These are phyloP conservation scores for Metaphire vulgaris DNA, from an alignment of 1,140 invertebrate genomes.

Conservation along the genomic window DNA sequence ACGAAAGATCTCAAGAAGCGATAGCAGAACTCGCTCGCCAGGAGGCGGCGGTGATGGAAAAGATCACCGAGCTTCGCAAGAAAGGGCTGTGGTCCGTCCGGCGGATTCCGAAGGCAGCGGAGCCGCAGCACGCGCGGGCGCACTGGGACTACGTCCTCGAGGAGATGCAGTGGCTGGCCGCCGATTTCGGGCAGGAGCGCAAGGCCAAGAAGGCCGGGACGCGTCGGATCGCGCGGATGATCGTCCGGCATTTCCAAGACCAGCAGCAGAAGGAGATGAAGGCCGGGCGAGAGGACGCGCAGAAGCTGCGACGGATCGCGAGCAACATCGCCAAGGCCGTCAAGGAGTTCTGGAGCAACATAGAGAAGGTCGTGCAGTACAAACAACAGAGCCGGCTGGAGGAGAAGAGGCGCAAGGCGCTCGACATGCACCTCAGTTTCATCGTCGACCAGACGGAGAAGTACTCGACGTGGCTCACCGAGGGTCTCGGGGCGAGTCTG, in stretches of 20 bases:
- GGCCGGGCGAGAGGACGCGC: slow-evolving; percentile 84
- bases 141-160: slow-evolving; percentile 98
- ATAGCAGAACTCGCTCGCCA: background rate
- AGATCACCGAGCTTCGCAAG: slow-evolving; percentile 67
- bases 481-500: slow-evolving; percentile 41
- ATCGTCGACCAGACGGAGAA: slow-evolving; percentile 98
- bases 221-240: slow-evolving; percentile 68
- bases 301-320: slow-evolving; percentile 77
- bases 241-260: slow-evolving; percentile 92
- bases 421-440: slow-evolving; percentile 95
- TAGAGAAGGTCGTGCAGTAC: slow-evolving; percentile 92
- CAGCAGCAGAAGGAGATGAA: slow-evolving; percentile 78
- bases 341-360: slow-evolving; percentile 89
- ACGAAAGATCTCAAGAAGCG: background rate
- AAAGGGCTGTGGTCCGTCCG: slow-evolving; percentile 89
- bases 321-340: slow-evolving; percentile 86
- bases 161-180: slow-evolving; percentile 96
- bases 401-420: slow-evolving; percentile 86
- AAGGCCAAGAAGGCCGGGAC: slow-evolving; percentile 95
- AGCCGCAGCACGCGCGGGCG: slow-evolving; percentile 79
- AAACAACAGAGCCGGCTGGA: slow-evolving; percentile 86
- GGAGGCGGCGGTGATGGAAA: slow-evolving; percentile 86
- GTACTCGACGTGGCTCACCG: slow-evolving; percentile 66
- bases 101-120: slow-evolving; percentile 82
- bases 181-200: slow-evolving; percentile 92